Conservation (phyloP, 1,140 invertebrate genomes). For the Bombus picipes region DNA sequence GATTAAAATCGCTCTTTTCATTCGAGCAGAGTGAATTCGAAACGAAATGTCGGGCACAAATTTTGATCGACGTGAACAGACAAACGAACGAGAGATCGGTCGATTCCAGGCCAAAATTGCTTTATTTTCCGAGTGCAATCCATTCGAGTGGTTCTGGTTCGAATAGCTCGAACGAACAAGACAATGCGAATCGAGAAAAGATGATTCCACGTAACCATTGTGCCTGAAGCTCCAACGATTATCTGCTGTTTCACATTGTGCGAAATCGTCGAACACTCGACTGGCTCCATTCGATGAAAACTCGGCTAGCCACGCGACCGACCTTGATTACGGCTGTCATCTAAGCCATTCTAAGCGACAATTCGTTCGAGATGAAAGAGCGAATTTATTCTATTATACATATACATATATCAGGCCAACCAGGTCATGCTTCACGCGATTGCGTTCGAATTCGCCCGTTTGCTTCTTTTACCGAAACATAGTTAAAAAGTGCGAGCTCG, state of each 20-base stretch:
- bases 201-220: conserved; percentile 52
- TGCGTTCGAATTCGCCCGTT: not conserved
- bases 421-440: not conserved
- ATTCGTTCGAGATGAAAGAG: conserved; percentile 34
- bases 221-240: conserved; percentile 50
- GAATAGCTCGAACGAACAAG: conserved; percentile 25
- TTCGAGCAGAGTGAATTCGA: not conserved
- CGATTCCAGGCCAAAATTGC: conserved; percentile 27
- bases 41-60: not conserved
- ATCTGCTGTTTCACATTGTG: conserved; percentile 58
- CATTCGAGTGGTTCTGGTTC: conserved; percentile 3
- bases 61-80: conserved; percentile 16
- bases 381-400: conserved; percentile 46
- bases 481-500: not conserved
- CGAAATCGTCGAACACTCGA: conserved; percentile 48
- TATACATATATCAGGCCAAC: too few relatives aligned
- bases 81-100: not conserved
- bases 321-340: conserved; percentile 56
- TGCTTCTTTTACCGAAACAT: not conserved
- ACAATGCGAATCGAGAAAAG: conserved; percentile 49
- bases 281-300: conserved; percentile 59
- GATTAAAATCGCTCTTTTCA: not conserved
- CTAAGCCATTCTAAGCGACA: conserved; percentile 20
- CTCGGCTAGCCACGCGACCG: conserved; percentile 33
- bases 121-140: conserved; percentile 47